Conservation (phyloP, 2,888 invertebrate genomes). For the Drosophila kambysellisi region DNA sequence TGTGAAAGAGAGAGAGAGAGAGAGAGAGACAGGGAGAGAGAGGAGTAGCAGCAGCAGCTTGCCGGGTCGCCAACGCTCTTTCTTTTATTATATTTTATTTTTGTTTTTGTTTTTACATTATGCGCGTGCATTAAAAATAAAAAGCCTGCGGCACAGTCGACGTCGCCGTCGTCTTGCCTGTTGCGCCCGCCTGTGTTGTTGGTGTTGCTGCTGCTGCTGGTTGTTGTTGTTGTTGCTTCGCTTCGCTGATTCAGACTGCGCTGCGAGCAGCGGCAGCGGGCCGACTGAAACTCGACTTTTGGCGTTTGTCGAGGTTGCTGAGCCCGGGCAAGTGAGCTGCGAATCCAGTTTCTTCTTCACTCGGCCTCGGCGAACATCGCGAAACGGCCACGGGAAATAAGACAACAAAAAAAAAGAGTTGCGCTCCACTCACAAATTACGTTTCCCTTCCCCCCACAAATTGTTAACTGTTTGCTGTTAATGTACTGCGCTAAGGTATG, state of each 20-base stretch:
- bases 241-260: slow-evolving; percentile 70
- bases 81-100: slow-evolving; percentile 7
- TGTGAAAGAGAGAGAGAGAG: slow-evolving; percentile 26
- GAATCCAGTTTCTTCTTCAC: slow-evolving; percentile 81
- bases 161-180: slow-evolving; percentile 35
- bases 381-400: slow-evolving; percentile 54
- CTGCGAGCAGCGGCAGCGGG: slow-evolving; percentile 35
- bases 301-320: slow-evolving; percentile 75
- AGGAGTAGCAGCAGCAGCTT: slow-evolving; percentile 32
- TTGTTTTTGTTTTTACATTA: slow-evolving; percentile 34
- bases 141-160: slow-evolving; percentile 64
- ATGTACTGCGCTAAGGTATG: slow-evolving; percentile 45
- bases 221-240: slow-evolving; percentile 60
- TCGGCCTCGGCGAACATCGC: slow-evolving; percentile 67
- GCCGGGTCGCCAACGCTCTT: slow-evolving; percentile 58
- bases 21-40: slow-evolving; percentile 29
- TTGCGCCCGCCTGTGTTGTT: slow-evolving; percentile 35
- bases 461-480: slow-evolving; percentile 4
- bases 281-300: slow-evolving; percentile 73
- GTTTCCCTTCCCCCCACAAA: slow-evolving; percentile 25
- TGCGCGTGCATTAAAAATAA: slow-evolving; percentile 63
- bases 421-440: slow-evolving; percentile 23
- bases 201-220: slow-evolving; percentile 29
- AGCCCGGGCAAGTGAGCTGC: slow-evolving; percentile 70
- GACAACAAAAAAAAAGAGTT: slow-evolving; percentile 21